These are phyloP conservation scores for Botia almorhae DNA, from an alignment of 2,797 vertebrate genomes.

Conservation along the genomic window DNA sequence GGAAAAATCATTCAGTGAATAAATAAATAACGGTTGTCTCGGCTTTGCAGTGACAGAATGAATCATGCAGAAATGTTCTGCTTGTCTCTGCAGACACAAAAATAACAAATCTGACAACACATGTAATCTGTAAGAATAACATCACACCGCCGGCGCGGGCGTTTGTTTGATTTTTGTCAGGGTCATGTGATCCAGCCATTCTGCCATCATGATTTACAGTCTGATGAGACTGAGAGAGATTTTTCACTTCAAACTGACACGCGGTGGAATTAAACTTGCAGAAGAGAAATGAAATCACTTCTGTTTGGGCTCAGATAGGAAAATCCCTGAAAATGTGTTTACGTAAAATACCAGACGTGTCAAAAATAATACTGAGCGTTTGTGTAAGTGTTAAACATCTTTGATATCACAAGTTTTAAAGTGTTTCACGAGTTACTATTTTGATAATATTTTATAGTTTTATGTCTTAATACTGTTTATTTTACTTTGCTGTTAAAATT, in stretches of 20 bases:
- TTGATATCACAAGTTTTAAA: not conserved
- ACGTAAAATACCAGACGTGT: not conserved
- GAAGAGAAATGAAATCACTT: not conserved
- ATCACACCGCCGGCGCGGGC: not conserved
- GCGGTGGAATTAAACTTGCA: not conserved
- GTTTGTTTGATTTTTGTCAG: not conserved
- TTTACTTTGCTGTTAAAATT: too few relatives aligned
- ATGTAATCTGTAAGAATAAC: not conserved
- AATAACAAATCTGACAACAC: not conserved
- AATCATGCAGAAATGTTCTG: not conserved
- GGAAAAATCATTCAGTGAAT: too few relatives aligned
- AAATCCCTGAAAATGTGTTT: not conserved
- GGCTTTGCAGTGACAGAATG: not conserved
- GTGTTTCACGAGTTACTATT: too few relatives aligned
- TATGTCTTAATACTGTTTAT: too few relatives aligned
- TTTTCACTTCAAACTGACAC: slow-evolving; percentile 6
- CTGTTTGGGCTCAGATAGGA: slow-evolving; percentile 8
- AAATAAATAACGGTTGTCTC: too few relatives aligned
- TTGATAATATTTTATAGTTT: too few relatives aligned
- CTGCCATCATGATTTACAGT: not conserved
- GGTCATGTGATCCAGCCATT: not conserved
- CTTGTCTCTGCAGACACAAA: not conserved
- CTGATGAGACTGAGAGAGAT: not conserved
- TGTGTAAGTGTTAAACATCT: too few relatives aligned
- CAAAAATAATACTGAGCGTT: too few relatives aligned